These are phyloP conservation scores for Lasioglossum leucozonium DNA, from an alignment of 2,888 invertebrate species.

Conservation along the genomic window DNA sequence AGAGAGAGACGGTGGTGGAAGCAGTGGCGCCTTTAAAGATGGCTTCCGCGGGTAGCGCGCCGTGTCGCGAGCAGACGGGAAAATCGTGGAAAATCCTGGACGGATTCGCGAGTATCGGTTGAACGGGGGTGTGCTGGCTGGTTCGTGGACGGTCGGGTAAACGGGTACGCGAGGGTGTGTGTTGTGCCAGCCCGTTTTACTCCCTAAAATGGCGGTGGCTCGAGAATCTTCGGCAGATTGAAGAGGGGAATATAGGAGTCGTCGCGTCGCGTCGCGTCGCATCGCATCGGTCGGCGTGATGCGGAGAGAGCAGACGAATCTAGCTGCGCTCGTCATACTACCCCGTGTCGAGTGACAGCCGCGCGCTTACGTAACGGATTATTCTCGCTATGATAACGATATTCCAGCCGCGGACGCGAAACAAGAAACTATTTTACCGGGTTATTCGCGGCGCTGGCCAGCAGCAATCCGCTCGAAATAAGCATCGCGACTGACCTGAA, in stretches of 20 bases:
- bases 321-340: slow-evolving; percentile 64
- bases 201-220: slow-evolving; percentile 20
- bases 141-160: not conserved
- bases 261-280: not conserved
- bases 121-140: slow-evolving; percentile 10
- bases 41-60: slow-evolving; percentile 66
- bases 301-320: slow-evolving; percentile 42
- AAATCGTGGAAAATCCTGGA: slow-evolving; percentile 58
- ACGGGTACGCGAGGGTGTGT: slow-evolving; percentile 5
- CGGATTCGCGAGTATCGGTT: slow-evolving; percentile 15
- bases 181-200: not conserved
- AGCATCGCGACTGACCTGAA: slow-evolving; percentile 69
- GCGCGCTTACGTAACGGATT: slow-evolving; percentile 83
- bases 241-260: not conserved
- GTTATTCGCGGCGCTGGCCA: slow-evolving; percentile 74
- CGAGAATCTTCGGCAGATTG: slow-evolving; percentile 8
- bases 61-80: slow-evolving; percentile 47
- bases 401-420: slow-evolving; percentile 71
- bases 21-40: slow-evolving; percentile 66
- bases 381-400: slow-evolving; percentile 77
- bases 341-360: slow-evolving; percentile 79
- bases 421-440: slow-evolving; percentile 70
- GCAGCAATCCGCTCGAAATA: slow-evolving; percentile 70
- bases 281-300: slow-evolving; percentile 28
- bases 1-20: slow-evolving; percentile 52